These are phyloP conservation scores for Busseola fusca DNA, from an alignment of 2,888 invertebrate genomes.

Conservation along the genomic window DNA sequence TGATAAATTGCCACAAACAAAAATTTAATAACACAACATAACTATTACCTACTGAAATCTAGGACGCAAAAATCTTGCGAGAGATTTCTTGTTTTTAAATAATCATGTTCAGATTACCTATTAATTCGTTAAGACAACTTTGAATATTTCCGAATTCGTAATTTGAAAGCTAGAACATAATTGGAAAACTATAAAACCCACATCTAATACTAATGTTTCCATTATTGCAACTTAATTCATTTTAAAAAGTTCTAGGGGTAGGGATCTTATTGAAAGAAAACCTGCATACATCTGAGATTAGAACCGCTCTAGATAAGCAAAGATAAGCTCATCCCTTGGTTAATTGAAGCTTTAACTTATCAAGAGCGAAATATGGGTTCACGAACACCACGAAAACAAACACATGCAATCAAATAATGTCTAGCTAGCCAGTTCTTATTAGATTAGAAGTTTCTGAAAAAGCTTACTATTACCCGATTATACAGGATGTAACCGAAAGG, in stretches of 20 bases:
- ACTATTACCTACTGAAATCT: neutral
- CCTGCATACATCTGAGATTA: constrained; percentile 18
- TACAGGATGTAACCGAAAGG: neutral
- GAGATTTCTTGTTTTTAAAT: neutral
- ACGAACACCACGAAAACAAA: constrained; percentile 4
- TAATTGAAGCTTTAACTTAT: constrained; percentile 33
- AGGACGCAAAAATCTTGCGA: neutral
- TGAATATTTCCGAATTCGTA: neutral
- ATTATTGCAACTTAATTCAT: neutral
- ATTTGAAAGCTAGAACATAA: neutral
- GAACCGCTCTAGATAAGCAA: constrained; percentile 16
- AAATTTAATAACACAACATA: neutral
- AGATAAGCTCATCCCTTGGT: constrained; percentile 33
- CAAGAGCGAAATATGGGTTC: constrained; percentile 35
- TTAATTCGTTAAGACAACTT: neutral
- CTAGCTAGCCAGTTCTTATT: neutral
- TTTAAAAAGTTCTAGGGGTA: neutral
- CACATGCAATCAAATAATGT: neutral
- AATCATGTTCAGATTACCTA: neutral
- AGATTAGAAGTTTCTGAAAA: neutral
- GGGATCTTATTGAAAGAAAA: constrained; percentile 7
- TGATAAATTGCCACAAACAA: neutral
- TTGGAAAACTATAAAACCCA: neutral
- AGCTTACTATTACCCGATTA: neutral
- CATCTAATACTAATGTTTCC: neutral